Evolutionary conservation across 2,113 vertebrate species (phyloP).

Genomic region (Chroicocephalus ridibundus): DNA sequence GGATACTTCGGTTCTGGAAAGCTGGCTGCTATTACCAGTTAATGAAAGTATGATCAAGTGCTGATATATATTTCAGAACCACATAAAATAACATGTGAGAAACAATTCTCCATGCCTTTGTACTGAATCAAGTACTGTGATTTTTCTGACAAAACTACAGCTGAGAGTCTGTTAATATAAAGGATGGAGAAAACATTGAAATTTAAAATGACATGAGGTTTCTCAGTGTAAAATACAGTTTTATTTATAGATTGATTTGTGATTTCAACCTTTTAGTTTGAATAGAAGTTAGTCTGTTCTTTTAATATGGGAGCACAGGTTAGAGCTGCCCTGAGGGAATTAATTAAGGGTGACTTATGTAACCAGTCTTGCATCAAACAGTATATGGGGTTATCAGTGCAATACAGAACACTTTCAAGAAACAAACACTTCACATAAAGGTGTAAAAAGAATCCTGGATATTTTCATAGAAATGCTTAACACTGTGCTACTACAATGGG

Average conservation of each 20-base stretch:
- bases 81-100: background rate
- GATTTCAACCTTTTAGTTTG: background rate
- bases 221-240: background rate
- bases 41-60: background rate
- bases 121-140: background rate
- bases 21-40: background rate
- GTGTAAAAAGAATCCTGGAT: background rate
- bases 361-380: background rate
- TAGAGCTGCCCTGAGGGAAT: background rate
- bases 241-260: background rate
- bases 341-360: background rate
- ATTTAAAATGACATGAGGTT: background rate
- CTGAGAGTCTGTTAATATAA: background rate
- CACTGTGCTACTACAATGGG: background rate
- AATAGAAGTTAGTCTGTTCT: background rate
- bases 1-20: background rate
- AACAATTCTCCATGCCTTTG: background rate
- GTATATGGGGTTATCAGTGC: background rate
- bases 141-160: background rate
- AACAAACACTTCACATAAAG: background rate
- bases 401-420: background rate
- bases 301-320: background rate
- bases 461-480: background rate
- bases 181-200: background rate
- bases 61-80: background rate